Base-by-base conservation (phyloP, 2,888 invertebrate genomes). In the Leptarthrus brevirostris region DNA sequence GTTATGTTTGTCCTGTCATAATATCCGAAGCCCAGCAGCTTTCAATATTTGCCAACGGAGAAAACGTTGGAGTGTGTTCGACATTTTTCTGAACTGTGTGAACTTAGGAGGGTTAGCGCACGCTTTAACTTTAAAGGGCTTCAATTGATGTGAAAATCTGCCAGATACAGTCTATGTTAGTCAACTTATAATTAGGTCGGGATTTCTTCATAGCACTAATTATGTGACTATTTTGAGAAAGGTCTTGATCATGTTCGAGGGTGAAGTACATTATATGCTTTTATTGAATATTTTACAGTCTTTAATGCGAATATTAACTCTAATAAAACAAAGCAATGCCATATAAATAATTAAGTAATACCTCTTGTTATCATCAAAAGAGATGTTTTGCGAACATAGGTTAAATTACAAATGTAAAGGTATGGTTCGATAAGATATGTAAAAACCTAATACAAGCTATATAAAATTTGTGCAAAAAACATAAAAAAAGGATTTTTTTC, bases 151-250 rank as follows among this genome's bases (percentile, higher is more conserved):
- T 47, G 22, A 52, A 30, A 20, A 30, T 52, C 49, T 69, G 49
- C 30, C 69, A 30, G 52, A n/a, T 20, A 14, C 52, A 49, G 69
- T 30, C 30, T 69, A 34, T 6, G 34, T 52, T n/a, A 4, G 44
- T 12, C n/a, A 26, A 52, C n/a, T 69, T 69, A 69, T 69, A 69
- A 69, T 69, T 69, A 69, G 69, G 12, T 30, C 18, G 30, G 26
- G 24, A 16, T 66, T 24, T 16, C n/a, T 18, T 47, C 24, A 44
- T 64, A 12, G 40, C 40, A 40, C 10, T 40, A 52, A 52, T 52
- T 52, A 52, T 16, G 22, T 14, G 4, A 52, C 52, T 14, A 18
- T 14, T 49, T 52, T 40, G 5, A 47, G 5, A 16, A n/a, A 47
- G 16, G 5, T 47, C 14, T 6, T 4, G 47, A 47, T 47, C 5